Percentiles rank a stretch among this genome's conserved stretches.
These are phyloP conservation scores for Pediacus dermestoides DNA, from an alignment of 2,888 invertebrate genomes.

Conservation along the genomic window DNA sequence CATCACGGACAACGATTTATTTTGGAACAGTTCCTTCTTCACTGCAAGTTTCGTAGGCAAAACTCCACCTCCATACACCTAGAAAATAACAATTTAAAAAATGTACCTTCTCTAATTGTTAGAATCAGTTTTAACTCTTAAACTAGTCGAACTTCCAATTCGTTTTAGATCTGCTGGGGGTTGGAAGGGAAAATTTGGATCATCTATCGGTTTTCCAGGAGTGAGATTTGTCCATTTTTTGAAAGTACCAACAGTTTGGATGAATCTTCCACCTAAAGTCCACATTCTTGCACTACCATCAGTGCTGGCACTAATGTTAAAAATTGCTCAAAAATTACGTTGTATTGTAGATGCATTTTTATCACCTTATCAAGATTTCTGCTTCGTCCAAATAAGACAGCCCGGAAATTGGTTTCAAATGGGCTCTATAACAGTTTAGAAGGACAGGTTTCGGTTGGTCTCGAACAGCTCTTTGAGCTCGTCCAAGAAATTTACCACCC, in stretches of 20 bases:
- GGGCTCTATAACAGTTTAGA: slow-evolving; percentile 68
- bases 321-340: slow-evolving; percentile 12
- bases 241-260: slow-evolving; percentile 74
- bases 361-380: slow-evolving; percentile 65
- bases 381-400: slow-evolving; percentile 65
- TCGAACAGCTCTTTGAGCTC: slow-evolving; percentile 63
- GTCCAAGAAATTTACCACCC: slow-evolving; percentile 63
- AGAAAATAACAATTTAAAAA: slow-evolving; percentile 12
- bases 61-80: slow-evolving; percentile 44
- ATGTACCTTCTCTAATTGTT: slow-evolving; percentile 5
- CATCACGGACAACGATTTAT: slow-evolving; percentile 21
- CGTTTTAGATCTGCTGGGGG: slow-evolving; percentile 72
- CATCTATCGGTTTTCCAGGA: slow-evolving; percentile 28
- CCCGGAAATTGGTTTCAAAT: slow-evolving; percentile 64
- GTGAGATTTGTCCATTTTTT: slow-evolving; percentile 54
- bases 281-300: slow-evolving; percentile 69
- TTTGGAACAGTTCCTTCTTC: slow-evolving; percentile 47
- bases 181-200: slow-evolving; percentile 51
- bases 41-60: slow-evolving; percentile 50
- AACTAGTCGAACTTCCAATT: slow-evolving; percentile 71
- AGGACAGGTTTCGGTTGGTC: slow-evolving; percentile 63
- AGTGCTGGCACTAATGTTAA: slow-evolving; percentile 39
- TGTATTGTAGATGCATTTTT: background rate
- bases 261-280: slow-evolving; percentile 63
- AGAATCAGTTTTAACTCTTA: slow-evolving; percentile 56